Percentiles rank a stretch among this genome's conserved stretches.
Evolutionary conservation across 2,113 vertebrate genomes (phyloP).

Genomic region (Proteles cristata): DNA sequence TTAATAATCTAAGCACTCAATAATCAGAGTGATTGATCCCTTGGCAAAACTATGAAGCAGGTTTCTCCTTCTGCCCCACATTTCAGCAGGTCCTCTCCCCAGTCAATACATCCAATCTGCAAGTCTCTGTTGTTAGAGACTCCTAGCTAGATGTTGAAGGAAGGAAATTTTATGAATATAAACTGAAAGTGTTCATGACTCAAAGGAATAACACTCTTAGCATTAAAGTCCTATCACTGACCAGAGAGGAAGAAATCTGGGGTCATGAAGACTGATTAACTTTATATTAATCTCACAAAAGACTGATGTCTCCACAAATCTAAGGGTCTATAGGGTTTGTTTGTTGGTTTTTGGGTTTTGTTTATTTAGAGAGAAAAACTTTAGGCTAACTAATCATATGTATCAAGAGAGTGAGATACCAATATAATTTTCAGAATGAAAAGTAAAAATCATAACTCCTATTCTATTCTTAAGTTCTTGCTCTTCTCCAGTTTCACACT

Average conservation of each 20-base stretch:
- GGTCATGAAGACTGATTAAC: not conserved
- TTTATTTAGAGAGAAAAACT: not conserved
- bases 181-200: not conserved
- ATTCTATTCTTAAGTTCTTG: conserved; percentile 3
- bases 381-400: not conserved
- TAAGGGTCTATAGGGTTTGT: not conserved
- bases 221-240: not conserved
- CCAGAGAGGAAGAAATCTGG: not conserved
- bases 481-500: not conserved
- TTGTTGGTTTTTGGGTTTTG: not conserved
- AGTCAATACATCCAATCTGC: not conserved
- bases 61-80: not conserved
- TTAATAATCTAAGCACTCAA: conserved; percentile 17
- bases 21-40: not conserved
- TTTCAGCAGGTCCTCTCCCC: not conserved
- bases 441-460: conserved; percentile 26
- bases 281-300: not conserved
- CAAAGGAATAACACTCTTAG: not conserved
- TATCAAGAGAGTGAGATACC: not conserved
- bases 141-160: not conserved
- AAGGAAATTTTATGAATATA: not conserved
- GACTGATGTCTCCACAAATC: not conserved
- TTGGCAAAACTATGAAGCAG: not conserved
- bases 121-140: not conserved
- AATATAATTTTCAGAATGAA: conserved; percentile 13